Percentiles rank a stretch among this genome's conserved stretches.
Conservation (phyloP, 37 sponge, comb jelly and placozoan genomes). For the Spongilla lacustris region DNA sequence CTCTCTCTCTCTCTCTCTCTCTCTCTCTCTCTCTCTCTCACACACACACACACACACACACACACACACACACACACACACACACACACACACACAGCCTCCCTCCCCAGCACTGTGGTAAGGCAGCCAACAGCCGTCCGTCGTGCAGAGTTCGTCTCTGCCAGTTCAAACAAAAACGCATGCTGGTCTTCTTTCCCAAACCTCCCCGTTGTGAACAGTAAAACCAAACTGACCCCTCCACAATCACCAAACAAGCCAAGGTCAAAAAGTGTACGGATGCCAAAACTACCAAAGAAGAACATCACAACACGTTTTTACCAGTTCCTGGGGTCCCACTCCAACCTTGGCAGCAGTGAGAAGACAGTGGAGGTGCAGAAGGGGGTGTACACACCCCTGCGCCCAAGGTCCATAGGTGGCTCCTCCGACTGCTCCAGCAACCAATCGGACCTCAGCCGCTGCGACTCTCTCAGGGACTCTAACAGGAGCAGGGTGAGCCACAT, state of each 20-base stretch:
- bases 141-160: conserved; percentile 25
- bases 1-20: no score
- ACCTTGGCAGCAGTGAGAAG: conserved; percentile 27
- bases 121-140: conserved; percentile 35
- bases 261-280: conserved; percentile 52
- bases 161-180: background rate
- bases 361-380: background rate
- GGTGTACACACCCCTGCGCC: conserved; percentile 40
- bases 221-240: conserved; percentile 38
- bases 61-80: no score
- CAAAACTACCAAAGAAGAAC: conserved; percentile 27
- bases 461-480: conserved; percentile 56
- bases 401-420: conserved; percentile 62
- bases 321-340: conserved; percentile 41
- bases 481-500: conserved; percentile 47
- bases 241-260: conserved; percentile 44
- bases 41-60: no score
- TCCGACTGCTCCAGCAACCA: conserved; percentile 63
- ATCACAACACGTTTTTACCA: conserved; percentile 5
- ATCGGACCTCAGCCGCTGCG: conserved; percentile 48
- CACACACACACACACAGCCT: background rate
- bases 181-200: conserved; percentile 64
- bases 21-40: no score
- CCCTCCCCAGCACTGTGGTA: conserved; percentile 20
- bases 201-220: conserved; percentile 4